phyloP scores from a whole-genome alignment of 92 coral and sea anemone species.

The Zoanthus gigantus region DNA sequence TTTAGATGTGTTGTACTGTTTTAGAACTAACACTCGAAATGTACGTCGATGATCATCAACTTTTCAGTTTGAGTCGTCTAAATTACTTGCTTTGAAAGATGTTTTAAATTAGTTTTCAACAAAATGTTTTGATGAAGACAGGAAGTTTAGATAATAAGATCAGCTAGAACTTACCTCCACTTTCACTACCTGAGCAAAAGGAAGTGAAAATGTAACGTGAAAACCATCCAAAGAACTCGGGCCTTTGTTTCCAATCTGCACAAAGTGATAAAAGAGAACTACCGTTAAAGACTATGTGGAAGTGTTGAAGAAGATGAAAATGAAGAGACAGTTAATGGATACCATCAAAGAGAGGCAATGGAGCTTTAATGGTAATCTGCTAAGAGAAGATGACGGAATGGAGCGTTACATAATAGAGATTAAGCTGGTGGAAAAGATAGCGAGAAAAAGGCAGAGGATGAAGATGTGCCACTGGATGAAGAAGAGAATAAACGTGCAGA shows the following conservation, averaged over 20 bases:
- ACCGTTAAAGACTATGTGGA: too few species aligned
- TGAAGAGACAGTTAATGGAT: too few species aligned
- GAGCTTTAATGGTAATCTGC: too few species aligned
- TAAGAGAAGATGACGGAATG: too few species aligned
- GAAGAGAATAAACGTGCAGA: too few species aligned
- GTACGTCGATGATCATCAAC: not conserved
- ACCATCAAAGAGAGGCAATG: too few species aligned
- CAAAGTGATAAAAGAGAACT: not conserved
- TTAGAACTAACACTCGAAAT: not conserved
- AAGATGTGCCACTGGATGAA: too few species aligned
- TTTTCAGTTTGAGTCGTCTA: not conserved
- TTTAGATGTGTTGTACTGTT: not conserved
- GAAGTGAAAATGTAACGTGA: conserved; percentile 10
- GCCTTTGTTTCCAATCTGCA: conserved; percentile 35
- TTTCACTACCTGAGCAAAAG: conserved; percentile 13
- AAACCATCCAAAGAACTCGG: conserved; percentile 36
- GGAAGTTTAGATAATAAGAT: not conserved
- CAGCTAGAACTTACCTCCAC: conserved; percentile 7
- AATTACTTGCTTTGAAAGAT: not conserved
- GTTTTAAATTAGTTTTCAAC: not conserved
- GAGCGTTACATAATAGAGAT: too few species aligned
- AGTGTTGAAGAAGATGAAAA: too few species aligned
- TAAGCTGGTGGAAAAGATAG: too few species aligned
- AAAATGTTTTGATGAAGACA: not conserved
- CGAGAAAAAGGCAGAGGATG: too few species aligned